phyloP scores from a whole-genome alignment of 2,888 invertebrate species.

The Luperina testacea region DNA sequence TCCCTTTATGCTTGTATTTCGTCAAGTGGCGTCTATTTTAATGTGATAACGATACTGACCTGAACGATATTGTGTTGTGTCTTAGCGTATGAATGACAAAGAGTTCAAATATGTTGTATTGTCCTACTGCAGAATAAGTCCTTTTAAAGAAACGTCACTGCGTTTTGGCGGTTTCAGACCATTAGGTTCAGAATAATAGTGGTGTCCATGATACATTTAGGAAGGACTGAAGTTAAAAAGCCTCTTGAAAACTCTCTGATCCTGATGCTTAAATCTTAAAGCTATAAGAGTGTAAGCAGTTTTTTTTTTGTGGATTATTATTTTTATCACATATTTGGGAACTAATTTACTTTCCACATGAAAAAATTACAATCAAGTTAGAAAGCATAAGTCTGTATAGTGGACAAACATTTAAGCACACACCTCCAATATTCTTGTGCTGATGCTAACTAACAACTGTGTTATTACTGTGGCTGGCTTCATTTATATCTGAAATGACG shows the following conservation, averaged over 20 bases:
- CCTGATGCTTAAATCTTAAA: neutral
- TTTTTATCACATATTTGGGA: neutral
- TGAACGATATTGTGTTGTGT: neutral
- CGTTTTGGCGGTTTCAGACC: neutral
- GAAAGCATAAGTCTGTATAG: constrained; percentile 3
- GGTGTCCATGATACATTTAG: neutral
- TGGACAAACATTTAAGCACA: neutral
- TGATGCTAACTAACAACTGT: neutral
- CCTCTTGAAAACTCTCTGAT: neutral
- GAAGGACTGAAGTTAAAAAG: neutral
- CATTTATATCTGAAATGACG: neutral
- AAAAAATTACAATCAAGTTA: constrained; percentile 15
- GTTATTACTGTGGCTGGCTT: neutral
- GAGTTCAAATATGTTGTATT: neutral
- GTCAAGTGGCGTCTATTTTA: neutral
- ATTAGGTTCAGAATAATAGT: neutral
- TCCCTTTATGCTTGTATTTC: constrained; percentile 7
- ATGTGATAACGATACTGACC: neutral
- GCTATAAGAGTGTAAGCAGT: neutral
- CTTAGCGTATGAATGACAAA: neutral
- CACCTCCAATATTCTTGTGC: neutral
- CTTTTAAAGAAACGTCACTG: neutral
- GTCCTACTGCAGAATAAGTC: neutral
- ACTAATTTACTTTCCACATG: neutral
- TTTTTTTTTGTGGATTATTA: neutral